A percentile compares a stretch with the other conserved stretches of the same genome.
These are phyloP conservation scores for Colossoma macropomum DNA, from an alignment of 2,113 vertebrate species.

Conservation along the genomic window DNA sequence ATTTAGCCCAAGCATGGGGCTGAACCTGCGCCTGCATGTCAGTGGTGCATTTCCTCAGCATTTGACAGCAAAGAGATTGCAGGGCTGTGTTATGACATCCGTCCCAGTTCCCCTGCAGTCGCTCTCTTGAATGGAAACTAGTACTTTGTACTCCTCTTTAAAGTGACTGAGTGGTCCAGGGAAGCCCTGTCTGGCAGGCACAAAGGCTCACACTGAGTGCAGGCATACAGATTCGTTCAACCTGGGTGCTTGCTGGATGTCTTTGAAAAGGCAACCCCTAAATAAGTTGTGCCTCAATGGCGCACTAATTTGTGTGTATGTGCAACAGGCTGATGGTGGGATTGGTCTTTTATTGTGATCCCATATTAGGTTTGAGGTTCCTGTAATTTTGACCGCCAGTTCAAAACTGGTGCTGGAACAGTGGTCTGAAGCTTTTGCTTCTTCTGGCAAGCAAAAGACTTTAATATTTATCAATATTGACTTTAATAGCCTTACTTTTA, in stretches of 20 bases:
- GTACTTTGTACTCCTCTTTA: conserved; percentile 27
- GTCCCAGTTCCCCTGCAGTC: neutral
- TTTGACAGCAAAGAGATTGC: conserved; percentile 6
- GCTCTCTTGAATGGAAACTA: conserved; percentile 27
- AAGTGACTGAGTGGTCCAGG: conserved; percentile 33
- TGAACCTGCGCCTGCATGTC: conserved; percentile 13
- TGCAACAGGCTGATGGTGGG: neutral
- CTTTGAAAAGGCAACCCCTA: neutral
- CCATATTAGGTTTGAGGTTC: neutral
- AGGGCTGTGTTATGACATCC: neutral
- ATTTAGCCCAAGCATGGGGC: conserved; percentile 16
- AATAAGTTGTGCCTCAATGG: neutral
- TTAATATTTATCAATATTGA: no score
- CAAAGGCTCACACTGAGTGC: neutral
- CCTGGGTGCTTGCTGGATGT: neutral
- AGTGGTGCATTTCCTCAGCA: neutral
- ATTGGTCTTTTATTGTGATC: neutral
- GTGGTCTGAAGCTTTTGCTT: no score
- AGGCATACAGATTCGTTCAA: neutral
- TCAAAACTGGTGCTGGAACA: neutral
- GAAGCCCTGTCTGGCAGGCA: conserved; percentile 13
- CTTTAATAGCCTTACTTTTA: no score
- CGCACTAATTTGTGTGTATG: neutral
- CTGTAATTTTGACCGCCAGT: no score
- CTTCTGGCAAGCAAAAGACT: no score